phyloP scores from a whole-genome alignment of 2,113 vertebrate genomes.

The Tachycineta bicolor region DNA sequence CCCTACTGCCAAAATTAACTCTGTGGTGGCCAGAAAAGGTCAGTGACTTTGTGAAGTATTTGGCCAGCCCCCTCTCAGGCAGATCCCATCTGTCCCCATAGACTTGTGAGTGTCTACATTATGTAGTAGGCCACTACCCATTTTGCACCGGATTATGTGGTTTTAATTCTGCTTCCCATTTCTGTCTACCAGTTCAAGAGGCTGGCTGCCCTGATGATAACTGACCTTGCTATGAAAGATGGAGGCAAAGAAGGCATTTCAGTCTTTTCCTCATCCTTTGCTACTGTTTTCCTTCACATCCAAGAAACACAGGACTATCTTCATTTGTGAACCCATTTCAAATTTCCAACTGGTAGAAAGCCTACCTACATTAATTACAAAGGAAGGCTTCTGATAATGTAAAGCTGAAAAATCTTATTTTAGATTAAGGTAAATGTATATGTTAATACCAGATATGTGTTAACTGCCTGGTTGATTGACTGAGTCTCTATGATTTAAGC shows the following conservation, averaged over 20 bases:
- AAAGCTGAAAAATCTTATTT: not conserved
- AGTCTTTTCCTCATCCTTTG: not conserved
- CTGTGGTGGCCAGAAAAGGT: not conserved
- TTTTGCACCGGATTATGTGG: not conserved
- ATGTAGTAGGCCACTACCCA: rapidly evolving
- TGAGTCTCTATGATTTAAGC: not conserved
- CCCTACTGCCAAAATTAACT: not conserved
- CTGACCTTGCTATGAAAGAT: not conserved
- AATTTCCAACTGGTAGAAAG: not conserved
- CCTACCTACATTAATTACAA: not conserved
- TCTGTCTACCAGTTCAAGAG: not conserved
- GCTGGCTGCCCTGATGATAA: rapidly evolving
- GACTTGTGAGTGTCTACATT: not conserved
- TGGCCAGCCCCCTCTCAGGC: not conserved
- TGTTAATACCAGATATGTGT: not conserved
- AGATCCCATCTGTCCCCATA: not conserved
- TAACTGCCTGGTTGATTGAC: not conserved
- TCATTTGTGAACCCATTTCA: not conserved
- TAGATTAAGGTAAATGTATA: not conserved
- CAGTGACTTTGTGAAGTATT: not conserved
- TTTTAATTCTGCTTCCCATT: not conserved
- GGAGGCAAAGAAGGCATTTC: not conserved
- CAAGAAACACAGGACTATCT: not conserved
- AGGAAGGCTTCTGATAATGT: not conserved
- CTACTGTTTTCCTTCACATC: rapidly evolving